Base-by-base conservation (phyloP, 2,113 vertebrate species). In the Catharus fuscescens region DNA sequence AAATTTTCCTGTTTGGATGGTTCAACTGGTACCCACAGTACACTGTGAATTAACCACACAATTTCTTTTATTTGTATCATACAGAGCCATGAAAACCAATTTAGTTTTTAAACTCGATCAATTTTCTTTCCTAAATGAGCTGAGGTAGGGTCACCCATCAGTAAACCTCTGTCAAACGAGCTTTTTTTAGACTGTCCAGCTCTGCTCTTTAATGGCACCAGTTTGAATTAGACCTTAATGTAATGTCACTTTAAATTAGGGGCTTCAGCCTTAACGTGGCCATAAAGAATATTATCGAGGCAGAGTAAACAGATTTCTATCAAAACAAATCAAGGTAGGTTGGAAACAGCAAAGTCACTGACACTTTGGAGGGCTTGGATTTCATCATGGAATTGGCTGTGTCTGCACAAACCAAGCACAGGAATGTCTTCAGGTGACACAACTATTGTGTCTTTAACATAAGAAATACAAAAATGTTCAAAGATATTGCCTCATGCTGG, bases 161-260 rank as follows among this genome's bases (percentile, higher is more conserved):
- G 87, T 88, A 95, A 79, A 29, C 36, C 95, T 92, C 88, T 96
- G 91, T 72, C 91, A 93, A 78, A 73, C 4, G 7, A 42, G 83
- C 44, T 45, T 73, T 93, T 92, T 86, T 87, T 25, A 91, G 57
- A 42, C 59, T 86, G 93, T 89, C 64, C 34, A 70, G 78, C 86
- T 83, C 73, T 95, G 88, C 26, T 96, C 17, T 94, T 84, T 95
- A 94, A 90, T 95, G 61, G 91, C 66, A 97, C 83, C 40, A 59
- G 65, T 86, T 93, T 69, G 92, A 96, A 96, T 96, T 95, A 94
- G 85, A 90, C 54, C 76, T 83, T 84, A 90, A 91, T 61, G 80
- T 89, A 61, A 25, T 95, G 95, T 93, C 87, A 92, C 72, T 96
- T 95, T 90, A 93, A 79, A 90, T 96, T 90, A 94, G 80, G 2